Base-by-base conservation (phyloP, 2,888 invertebrate genomes). In the Lapara coniferarum region DNA sequence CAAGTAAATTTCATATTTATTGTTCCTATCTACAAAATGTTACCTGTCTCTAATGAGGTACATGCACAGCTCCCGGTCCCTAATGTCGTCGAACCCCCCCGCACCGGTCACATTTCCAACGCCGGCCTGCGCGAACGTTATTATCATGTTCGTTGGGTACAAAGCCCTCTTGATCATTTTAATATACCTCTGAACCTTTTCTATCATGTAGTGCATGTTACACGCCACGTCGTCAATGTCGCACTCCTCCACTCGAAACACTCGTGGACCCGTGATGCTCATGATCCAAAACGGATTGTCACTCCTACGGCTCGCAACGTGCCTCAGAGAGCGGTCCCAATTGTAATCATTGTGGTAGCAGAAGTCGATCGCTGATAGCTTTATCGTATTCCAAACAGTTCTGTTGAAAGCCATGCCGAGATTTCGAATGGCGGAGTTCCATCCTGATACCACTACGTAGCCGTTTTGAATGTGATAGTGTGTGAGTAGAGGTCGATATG, bases 381-480 rank as follows among this genome's bases (percentile, higher is more conserved):
- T 87, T 10, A 89, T 78, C 10, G 66, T 71, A 1, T 76, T 75
- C 88, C 88, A 88, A 19, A 80, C 67, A 0, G 71, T 72, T 71
- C 81, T 82, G 30, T 85, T 82, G 51, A 88, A 86, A 19, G 81
- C 83, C 6, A 88, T 71, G 0, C 83, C 88, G 52, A 78, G 70
- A 57, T 75, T 79, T 4, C 68, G 49, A 0, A 78, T 63, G 3
- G 71, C 71, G 1, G 77, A 70, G 30, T 76, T 78, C 81, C 85
- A 86, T 3, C 75, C 66, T 70, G 81, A 79, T 16, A 84, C 71
- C 0, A 72, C 67, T 6, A 80, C 53, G 0, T 74, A 58, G 1
- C 72, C 73, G n/a, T 63, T 71, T 55, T 68, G 68, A 16, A 30
- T 67, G 16, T 72, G 56, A 52, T 79, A 85, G 1, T 75, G 67